Base-by-base conservation (phyloP, 2,797 vertebrate species). In the Gobio occitaniae region DNA sequence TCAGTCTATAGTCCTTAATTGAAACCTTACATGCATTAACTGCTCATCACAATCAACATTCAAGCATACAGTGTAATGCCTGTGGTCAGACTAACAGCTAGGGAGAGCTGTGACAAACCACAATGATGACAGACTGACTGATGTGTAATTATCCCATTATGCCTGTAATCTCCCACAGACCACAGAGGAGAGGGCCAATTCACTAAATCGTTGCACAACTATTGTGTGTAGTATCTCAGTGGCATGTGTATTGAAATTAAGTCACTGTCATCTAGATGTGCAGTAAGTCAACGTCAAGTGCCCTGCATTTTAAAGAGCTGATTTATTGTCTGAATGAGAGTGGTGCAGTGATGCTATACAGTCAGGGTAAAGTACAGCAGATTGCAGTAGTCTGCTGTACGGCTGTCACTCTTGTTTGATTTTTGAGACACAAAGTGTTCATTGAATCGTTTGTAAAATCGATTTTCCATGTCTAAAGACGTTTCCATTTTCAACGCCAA, bases 1-100 rank as follows among this genome's bases (percentile, higher is more conserved):
- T 61, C 69, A 3, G 17, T 25, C 44, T 50, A n/a, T 2, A 47
- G 29, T 61, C 44, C 29, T 74, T 66, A 29, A 38, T 4, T 41
- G 5, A 83, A 76, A 76, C 32, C 32, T 52, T 25, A 41, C 54
- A 65, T 50, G 56, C 56, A 65, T 50, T 74, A 63, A 74, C 41
- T 50, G 61, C 56, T 66, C 32, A 52, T 76, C 29, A 11, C 29
- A 66, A 76, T 66, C 21, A 69, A 36, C 48, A 68, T 25, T 17
- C 29, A 54, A 80, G 29, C 32, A 68, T 61, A 48, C 47, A 76
- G 72, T 32, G 15, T 84, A 72, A 86, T 76, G 61, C 41, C 41
- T 81, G 71, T 78, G 86, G 86, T 81, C 86, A 80, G 63, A 77
- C 52, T 75, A 81, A 50, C 50, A 76, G 72, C 70, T 36, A 81